A percentile compares a stretch with the other conserved stretches of the same genome.
Conservation (phyloP, 2,888 invertebrate genomes). For the Drosophila helvetica region DNA sequence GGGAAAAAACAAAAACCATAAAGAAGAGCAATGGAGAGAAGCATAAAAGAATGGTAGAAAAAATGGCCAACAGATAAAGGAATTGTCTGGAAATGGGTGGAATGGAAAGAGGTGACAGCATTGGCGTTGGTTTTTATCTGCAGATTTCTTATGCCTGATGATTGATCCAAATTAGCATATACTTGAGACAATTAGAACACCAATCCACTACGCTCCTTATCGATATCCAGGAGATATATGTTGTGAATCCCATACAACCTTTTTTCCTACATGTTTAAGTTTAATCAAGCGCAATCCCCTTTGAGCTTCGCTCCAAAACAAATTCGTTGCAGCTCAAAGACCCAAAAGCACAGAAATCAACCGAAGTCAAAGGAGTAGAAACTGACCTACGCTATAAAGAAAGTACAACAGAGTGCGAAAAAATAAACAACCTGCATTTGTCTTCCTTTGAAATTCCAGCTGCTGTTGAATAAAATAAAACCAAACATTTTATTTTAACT, state of each 20-base stretch:
- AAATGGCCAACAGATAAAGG: background rate
- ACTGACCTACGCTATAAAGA: constrained; percentile 17
- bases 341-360: constrained; percentile 49
- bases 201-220: background rate
- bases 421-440: constrained; percentile 7
- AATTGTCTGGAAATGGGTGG: background rate
- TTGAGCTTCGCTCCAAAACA: constrained; percentile 24
- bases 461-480: constrained; percentile 71
- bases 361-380: constrained; percentile 3
- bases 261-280: no score
- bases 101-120: background rate
- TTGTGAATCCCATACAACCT: no score
- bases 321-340: constrained; percentile 44
- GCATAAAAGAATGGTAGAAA: background rate
- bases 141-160: background rate
- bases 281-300: constrained; percentile 35
- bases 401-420: constrained; percentile 16
- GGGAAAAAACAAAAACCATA: constrained; percentile 4
- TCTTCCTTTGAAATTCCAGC: constrained; percentile 45
- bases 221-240: no score
- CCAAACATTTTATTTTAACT: constrained; percentile 71
- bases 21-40: background rate
- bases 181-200: background rate
- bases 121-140: background rate
- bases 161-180: constrained; percentile 14